Evolutionary conservation across 1,140 invertebrate genomes (phyloP).

Genomic region (Lucilia cuprina): DNA sequence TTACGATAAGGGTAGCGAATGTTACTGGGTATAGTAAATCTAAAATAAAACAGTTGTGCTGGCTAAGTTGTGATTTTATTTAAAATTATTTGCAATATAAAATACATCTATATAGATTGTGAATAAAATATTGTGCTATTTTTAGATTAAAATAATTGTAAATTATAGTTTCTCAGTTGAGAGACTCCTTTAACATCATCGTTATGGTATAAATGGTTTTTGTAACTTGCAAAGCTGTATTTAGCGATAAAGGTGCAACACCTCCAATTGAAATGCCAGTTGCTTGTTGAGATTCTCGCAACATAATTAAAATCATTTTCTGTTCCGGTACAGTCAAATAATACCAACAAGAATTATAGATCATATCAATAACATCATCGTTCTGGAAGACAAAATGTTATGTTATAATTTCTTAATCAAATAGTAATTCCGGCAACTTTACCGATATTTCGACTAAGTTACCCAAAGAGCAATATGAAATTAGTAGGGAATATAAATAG

Average conservation of each 20-base stretch:
- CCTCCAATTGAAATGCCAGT: not conserved
- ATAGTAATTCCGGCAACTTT: too few relatives aligned
- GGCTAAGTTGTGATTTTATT: too few relatives aligned
- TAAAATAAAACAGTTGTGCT: too few relatives aligned
- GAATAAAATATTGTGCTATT: too few relatives aligned
- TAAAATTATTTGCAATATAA: too few relatives aligned
- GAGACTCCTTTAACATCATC: not conserved
- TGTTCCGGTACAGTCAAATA: not conserved
- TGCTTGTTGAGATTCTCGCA: not conserved
- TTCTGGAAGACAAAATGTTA: not conserved
- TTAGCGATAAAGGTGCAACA: not conserved
- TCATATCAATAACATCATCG: not conserved
- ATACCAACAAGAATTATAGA: conserved; percentile 1
- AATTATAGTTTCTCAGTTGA: too few relatives aligned
- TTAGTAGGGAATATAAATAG: not conserved
- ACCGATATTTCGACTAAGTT: not conserved
- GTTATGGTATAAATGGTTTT: not conserved
- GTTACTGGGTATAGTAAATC: too few relatives aligned
- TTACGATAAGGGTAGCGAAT: too few relatives aligned
- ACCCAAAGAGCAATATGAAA: not conserved
- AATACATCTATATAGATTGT: too few relatives aligned
- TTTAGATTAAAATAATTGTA: too few relatives aligned
- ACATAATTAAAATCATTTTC: not conserved
- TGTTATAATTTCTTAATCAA: too few relatives aligned
- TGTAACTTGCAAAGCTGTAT: not conserved